Conservation (phyloP, 2,797 vertebrate genomes). For the Tympanoctomys barrerae region DNA sequence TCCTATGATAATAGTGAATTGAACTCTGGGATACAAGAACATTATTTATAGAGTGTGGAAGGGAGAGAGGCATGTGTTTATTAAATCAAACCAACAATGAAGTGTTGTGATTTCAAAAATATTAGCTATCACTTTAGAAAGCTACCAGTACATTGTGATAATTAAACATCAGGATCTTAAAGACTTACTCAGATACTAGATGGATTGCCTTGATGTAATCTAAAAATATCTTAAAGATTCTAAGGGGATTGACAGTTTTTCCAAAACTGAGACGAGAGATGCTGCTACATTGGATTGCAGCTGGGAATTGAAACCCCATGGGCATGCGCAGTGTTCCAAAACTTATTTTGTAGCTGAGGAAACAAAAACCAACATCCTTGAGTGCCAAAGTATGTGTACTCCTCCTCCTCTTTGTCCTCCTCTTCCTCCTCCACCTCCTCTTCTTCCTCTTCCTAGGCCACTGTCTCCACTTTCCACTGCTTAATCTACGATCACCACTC, state of each 20-base stretch:
- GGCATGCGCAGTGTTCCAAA: neutral
- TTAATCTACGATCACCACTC: too few relatives aligned
- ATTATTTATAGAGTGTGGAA: neutral
- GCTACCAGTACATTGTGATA: neutral
- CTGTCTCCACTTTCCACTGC: neutral
- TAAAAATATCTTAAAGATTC: neutral
- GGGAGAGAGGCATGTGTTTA: neutral
- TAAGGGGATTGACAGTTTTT: neutral
- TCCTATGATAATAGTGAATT: neutral
- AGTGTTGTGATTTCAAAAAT: neutral
- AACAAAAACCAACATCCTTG: neutral
- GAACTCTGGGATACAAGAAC: neutral
- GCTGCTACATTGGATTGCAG: neutral
- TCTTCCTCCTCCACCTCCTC: neutral
- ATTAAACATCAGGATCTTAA: neutral
- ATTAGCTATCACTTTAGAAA: slow-evolving; percentile 10
- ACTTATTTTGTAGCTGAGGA: too few relatives aligned
- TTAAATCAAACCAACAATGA: neutral
- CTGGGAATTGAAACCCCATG: neutral
- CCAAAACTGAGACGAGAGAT: neutral
- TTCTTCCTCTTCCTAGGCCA: too few relatives aligned
- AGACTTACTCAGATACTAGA: neutral
- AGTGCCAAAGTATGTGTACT: neutral
- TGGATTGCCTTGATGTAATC: neutral
- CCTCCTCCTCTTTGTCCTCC: too few relatives aligned